Percentiles rank a stretch among this genome's conserved stretches.
Conservation (phyloP, 1,140 invertebrate genomes). For the Diachasmimorpha longicaudata region DNA sequence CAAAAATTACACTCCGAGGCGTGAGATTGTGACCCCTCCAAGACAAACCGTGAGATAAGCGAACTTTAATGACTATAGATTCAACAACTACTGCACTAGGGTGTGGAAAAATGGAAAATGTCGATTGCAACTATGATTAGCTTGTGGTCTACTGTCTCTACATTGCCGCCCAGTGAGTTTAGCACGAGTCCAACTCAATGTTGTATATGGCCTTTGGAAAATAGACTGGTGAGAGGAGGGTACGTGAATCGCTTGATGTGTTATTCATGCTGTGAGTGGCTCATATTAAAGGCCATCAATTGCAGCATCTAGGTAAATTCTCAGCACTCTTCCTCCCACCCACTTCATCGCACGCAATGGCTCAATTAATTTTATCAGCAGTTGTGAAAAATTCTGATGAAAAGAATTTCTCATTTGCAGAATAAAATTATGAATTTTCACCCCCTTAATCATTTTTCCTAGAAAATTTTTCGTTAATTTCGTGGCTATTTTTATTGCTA, state of each 20-base stretch:
- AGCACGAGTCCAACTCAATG: not conserved
- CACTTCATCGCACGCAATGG: not conserved
- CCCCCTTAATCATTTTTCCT: too few relatives aligned
- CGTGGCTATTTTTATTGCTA: too few relatives aligned
- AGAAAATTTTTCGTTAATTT: not conserved
- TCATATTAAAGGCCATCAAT: slow-evolving; percentile 9
- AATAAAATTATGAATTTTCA: too few relatives aligned
- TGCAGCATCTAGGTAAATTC: not conserved
- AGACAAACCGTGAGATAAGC: slow-evolving; percentile 12
- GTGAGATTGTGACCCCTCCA: slow-evolving; percentile 12
- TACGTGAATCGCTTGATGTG: not conserved
- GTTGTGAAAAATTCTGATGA: not conserved
- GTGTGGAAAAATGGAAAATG: slow-evolving; percentile 24
- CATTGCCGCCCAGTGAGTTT: not conserved
- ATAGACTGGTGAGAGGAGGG: not conserved
- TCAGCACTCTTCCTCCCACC: not conserved
- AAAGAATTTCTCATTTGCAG: too few relatives aligned
- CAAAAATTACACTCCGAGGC: not conserved
- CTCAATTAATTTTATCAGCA: not conserved
- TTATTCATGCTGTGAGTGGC: not conserved
- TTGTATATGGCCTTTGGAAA: not conserved
- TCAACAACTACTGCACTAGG: not conserved
- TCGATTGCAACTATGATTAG: slow-evolving; percentile 28
- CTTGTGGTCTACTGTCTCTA: not conserved
- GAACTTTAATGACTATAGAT: slow-evolving; percentile 15